Conservation (phyloP, 2,113 vertebrate species). For the Phaetusa simplex region DNA sequence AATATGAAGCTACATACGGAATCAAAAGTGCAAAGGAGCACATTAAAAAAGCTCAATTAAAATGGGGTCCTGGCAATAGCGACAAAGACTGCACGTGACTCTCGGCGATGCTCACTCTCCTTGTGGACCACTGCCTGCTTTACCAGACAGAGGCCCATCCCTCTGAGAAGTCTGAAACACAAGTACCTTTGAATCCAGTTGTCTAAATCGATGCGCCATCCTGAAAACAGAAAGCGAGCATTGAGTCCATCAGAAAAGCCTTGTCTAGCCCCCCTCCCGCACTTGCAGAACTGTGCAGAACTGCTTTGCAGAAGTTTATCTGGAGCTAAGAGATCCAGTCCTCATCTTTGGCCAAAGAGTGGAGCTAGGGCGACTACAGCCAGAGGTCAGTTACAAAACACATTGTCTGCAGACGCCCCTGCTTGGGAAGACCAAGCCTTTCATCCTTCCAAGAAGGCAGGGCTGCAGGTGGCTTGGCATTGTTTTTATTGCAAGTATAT, state of each 20-base stretch:
- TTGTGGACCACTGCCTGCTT: background rate
- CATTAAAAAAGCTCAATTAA: accelerated
- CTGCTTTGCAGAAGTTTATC: background rate
- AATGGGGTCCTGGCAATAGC: background rate
- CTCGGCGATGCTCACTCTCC: background rate
- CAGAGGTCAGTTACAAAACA: background rate
- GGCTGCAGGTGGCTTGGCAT: background rate
- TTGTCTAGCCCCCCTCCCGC: accelerated
- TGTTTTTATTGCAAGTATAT: background rate
- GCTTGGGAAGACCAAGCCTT: background rate
- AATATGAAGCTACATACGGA: background rate
- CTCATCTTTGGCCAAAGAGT: background rate
- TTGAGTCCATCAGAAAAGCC: background rate
- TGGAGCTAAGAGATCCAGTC: background rate
- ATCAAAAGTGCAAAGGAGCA: background rate
- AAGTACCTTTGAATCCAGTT: slow-evolving; percentile 78
- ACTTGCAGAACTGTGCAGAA: background rate
- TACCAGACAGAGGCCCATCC: background rate
- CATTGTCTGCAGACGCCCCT: background rate
- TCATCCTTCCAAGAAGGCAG: background rate
- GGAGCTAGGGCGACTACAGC: background rate
- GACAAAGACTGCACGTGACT: background rate
- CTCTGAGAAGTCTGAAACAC: background rate
- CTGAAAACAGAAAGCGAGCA: slow-evolving; percentile 44
- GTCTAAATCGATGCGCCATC: slow-evolving; percentile 74